These are phyloP conservation scores for Lepeophtheirus nordmannii DNA, from an alignment of 2,888 invertebrate species.

Conservation along the genomic window DNA sequence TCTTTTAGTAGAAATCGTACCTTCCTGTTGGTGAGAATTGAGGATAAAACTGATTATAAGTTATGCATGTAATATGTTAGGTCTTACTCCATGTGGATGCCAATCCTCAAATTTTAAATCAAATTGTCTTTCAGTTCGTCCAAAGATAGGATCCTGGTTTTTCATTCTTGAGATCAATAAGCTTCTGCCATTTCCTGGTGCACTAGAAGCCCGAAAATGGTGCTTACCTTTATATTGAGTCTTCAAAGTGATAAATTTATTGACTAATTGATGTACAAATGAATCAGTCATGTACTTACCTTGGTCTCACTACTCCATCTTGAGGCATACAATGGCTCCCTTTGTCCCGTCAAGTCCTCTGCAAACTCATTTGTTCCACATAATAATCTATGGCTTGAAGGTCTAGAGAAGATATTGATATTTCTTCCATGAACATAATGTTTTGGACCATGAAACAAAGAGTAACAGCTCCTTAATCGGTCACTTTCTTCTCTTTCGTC, in stretches of 20 bases:
- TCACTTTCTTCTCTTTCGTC: background rate
- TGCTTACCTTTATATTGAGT: background rate
- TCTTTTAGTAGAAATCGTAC: background rate
- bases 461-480: background rate
- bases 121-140: constrained; percentile 12
- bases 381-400: background rate
- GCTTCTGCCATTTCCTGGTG: background rate
- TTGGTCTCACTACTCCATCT: constrained; percentile 20
- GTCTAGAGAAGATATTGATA: background rate
- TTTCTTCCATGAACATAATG: background rate
- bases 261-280: background rate
- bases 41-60: background rate
- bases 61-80: background rate
- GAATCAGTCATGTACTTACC: background rate
- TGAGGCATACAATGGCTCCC: constrained; percentile 1
- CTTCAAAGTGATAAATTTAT: background rate
- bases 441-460: constrained; percentile 11
- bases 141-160: constrained; percentile 20
- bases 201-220: background rate
- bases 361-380: constrained; percentile 19
- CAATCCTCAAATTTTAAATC: constrained; percentile 11
- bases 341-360: constrained; percentile 18
- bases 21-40: background rate
- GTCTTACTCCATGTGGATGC: background rate
- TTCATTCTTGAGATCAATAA: constrained; percentile 17